Percentiles rank a stretch among this genome's conserved stretches.
Conservation (phyloP, 2,113 vertebrate species). For the Oreochromis tanganicae region DNA sequence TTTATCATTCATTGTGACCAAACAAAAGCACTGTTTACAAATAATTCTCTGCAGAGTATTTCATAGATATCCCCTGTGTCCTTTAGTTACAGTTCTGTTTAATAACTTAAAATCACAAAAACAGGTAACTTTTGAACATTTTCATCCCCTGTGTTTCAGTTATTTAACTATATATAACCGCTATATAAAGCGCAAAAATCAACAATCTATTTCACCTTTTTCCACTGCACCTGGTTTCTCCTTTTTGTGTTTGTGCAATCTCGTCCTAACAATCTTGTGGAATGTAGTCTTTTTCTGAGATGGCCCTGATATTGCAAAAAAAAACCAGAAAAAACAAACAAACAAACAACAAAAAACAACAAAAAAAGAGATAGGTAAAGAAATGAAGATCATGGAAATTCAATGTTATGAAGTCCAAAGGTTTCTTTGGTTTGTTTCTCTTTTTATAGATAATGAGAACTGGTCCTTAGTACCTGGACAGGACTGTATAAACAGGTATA, state of each 20-base stretch:
- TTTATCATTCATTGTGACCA: background rate
- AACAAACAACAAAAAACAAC: background rate
- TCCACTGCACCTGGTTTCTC: constrained; percentile 85
- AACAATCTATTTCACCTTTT: constrained; percentile 76
- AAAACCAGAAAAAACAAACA: background rate
- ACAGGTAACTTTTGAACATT: background rate
- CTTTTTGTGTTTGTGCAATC: constrained; percentile 87
- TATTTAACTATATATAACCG: too few relatives aligned
- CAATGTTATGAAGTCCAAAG: constrained; percentile 57
- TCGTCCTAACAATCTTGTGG: constrained; percentile 94
- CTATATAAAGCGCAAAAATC: constrained; percentile 1
- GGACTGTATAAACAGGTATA: background rate
- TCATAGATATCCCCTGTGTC: background rate
- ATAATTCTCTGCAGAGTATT: background rate
- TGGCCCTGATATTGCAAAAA: constrained; percentile 78
- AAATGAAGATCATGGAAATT: constrained; percentile 67
- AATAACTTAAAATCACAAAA: background rate
- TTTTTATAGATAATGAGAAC: background rate
- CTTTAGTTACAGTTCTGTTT: background rate
- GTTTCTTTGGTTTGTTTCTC: background rate
- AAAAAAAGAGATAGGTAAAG: background rate
- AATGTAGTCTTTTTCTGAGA: constrained; percentile 93
- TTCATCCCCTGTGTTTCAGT: background rate
- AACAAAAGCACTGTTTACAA: background rate
- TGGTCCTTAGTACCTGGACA: background rate